A percentile compares a stretch with the other conserved stretches of the same genome.
These are phyloP conservation scores for Stegostoma tigrinum DNA, from an alignment of 2,113 vertebrate species.

Conservation along the genomic window DNA sequence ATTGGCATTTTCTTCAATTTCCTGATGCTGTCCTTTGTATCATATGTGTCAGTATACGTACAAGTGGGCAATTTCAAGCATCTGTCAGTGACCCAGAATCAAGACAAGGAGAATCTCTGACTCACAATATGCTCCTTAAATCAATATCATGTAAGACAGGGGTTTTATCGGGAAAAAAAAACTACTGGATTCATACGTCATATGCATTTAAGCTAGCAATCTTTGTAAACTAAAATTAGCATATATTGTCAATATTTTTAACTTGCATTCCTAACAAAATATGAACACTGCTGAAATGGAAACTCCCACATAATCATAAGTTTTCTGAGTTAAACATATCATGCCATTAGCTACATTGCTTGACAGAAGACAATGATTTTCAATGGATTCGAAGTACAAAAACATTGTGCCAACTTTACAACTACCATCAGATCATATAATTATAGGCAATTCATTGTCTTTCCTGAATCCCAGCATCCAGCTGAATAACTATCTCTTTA, in stretches of 20 bases:
- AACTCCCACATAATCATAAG: slow-evolving; percentile 24
- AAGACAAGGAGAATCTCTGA: not conserved
- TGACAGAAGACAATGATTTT: not conserved
- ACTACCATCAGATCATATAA: not conserved
- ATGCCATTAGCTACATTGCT: not conserved
- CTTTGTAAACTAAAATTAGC: slow-evolving; percentile 22
- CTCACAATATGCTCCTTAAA: not conserved
- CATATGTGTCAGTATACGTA: too few relatives aligned
- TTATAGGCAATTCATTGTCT: not conserved
- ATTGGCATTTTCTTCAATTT: not conserved
- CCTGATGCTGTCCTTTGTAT: not conserved
- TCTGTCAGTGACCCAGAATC: not conserved
- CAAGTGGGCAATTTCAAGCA: not conserved
- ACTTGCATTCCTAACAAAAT: not conserved
- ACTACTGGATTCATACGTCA: not conserved
- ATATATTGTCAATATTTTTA: slow-evolving; percentile 23
- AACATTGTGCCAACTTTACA: slow-evolving; percentile 7
- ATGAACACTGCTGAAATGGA: slow-evolving; percentile 1
- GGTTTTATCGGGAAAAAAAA: not conserved
- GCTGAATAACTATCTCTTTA: not conserved
- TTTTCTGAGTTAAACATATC: not conserved
- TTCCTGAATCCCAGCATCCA: not conserved
- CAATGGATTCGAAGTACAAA: not conserved
- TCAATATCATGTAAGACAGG: not conserved
- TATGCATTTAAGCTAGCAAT: not conserved